Evolutionary conservation across 1,140 invertebrate genomes (phyloP).

Genomic region (Ruditapes philippinarum): DNA sequence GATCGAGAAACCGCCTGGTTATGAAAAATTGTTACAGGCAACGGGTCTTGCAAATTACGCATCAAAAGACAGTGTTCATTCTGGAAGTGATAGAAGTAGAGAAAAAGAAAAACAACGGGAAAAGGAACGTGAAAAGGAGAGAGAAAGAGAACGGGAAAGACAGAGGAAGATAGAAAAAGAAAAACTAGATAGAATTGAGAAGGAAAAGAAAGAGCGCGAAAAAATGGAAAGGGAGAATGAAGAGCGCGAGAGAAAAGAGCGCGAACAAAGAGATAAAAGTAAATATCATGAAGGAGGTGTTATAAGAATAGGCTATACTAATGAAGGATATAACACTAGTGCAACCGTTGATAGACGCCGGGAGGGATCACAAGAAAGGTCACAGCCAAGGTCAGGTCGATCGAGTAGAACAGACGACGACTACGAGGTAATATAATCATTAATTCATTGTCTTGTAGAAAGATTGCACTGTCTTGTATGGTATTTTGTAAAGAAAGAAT

Average conservation of each 20-base stretch:
- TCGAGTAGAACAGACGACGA: constrained; percentile 55
- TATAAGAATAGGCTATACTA: constrained; percentile 29
- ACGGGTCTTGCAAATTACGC: background rate
- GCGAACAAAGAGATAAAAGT: background rate
- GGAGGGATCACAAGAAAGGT: constrained; percentile 6
- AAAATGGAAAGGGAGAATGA: constrained; percentile 41
- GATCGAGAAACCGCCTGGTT: constrained; percentile 8
- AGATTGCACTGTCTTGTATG: too few relatives aligned
- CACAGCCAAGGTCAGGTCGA: background rate
- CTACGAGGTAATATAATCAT: constrained; percentile 54
- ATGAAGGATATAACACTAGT: background rate
- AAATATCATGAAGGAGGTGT: background rate
- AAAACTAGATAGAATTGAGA: constrained; percentile 36
- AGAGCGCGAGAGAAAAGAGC: background rate
- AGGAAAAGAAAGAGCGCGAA: constrained; percentile 20
- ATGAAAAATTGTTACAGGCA: background rate
- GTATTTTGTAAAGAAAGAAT: too few relatives aligned
- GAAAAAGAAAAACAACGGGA: constrained; percentile 4
- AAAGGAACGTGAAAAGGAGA: constrained; percentile 23
- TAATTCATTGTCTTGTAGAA: too few relatives aligned
- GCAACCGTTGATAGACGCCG: background rate
- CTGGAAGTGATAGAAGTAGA: constrained; percentile 31
- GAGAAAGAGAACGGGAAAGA: constrained; percentile 23
- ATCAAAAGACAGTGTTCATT: constrained; percentile 1
- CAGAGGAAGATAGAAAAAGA: constrained; percentile 38